Base-by-base conservation (phyloP, 2,113 vertebrate species). In the Aphyosemion australe region DNA sequence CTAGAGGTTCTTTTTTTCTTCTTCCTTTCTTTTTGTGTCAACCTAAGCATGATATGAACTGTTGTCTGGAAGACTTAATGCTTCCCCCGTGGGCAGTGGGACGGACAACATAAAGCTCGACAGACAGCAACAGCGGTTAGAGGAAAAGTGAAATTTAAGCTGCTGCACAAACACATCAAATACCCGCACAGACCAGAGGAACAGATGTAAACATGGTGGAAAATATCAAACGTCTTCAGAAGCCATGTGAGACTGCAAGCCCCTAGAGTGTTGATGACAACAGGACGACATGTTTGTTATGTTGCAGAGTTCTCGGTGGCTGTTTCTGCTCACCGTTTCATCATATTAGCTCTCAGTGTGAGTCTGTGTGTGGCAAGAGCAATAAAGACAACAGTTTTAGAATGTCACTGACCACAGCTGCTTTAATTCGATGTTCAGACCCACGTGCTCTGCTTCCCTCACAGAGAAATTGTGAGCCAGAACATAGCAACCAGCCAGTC, bases 151-250 rank as follows among this genome's bases (percentile, higher is more conserved):
- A 75, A 78, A 63, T 55, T 85, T 32, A 56, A 76, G 73, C 70
- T 57, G 61, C 65, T 64, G 47, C 56, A 55, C 46, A 49, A 50
- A 69, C 76, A 66, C 64, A 65, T 83, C 60, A 74, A 69, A 74
- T 78, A 62, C 59, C 64, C 48, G 21, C 69, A 82, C 49, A 80
- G 71, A 78, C 65, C 73, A 73, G 58, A 84, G 72, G 53, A 83
- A 74, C 70, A 83, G 79, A 82, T 87, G 88, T 79, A 83, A 86
- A 78, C 74, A 72, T 37, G 56, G 78, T 72, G 54, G 75, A 78
- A 84, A 84, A 74, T 81, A 86, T 84, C 69, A 83, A 85, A 83
- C 79, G 69, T 59, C 69, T 75, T 68, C 61, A 74, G 69, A 74
- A 74, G 71, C 77, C 72, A 46, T 65, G 55, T 68, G 74, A 80